These are phyloP conservation scores for Drosophila gaucha DNA, from an alignment of 2,888 invertebrate genomes.

Conservation along the genomic window DNA sequence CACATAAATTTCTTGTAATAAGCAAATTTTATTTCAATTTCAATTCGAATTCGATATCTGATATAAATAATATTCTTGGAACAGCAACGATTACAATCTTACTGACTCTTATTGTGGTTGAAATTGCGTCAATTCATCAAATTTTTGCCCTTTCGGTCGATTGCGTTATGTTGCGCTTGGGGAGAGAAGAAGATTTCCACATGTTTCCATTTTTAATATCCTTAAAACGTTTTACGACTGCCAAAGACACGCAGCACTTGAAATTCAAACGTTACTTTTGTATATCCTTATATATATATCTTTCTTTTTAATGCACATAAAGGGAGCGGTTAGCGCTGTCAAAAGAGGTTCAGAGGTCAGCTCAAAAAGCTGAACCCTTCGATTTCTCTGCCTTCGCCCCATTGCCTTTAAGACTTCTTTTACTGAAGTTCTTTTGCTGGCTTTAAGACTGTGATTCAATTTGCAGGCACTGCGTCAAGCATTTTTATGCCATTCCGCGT, in stretches of 20 bases:
- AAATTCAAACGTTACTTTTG: constrained; percentile 59
- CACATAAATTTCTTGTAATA: too few relatives aligned
- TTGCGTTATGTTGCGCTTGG: constrained; percentile 10
- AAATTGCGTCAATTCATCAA: constrained; percentile 67
- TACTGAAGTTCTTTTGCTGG: background rate
- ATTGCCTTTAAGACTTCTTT: constrained; percentile 7
- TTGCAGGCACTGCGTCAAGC: constrained; percentile 62
- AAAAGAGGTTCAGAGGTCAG: constrained; percentile 30
- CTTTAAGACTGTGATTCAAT: constrained; percentile 59
- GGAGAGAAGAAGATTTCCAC: constrained; percentile 25
- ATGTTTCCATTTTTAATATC: constrained; percentile 66
- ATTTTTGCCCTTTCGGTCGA: constrained; percentile 36
- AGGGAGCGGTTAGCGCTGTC: constrained; percentile 37
- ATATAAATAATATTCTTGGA: constrained; percentile 19
- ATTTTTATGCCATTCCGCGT: constrained; percentile 51
- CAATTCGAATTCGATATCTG: background rate
- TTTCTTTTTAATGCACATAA: constrained; percentile 58
- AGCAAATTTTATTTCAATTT: background rate
- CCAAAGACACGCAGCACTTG: constrained; percentile 54
- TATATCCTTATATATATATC: background rate
- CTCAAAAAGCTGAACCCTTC: constrained; percentile 31
- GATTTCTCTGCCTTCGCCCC: constrained; percentile 1
- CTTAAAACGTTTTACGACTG: constrained; percentile 69
- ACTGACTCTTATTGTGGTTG: constrained; percentile 45
- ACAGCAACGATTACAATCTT: constrained; percentile 12